Evolutionary conservation across 2,888 invertebrate genomes (phyloP), one percentile per base, ranked within the genome.

Genomic region (Drosophila paranaensis): DNA sequence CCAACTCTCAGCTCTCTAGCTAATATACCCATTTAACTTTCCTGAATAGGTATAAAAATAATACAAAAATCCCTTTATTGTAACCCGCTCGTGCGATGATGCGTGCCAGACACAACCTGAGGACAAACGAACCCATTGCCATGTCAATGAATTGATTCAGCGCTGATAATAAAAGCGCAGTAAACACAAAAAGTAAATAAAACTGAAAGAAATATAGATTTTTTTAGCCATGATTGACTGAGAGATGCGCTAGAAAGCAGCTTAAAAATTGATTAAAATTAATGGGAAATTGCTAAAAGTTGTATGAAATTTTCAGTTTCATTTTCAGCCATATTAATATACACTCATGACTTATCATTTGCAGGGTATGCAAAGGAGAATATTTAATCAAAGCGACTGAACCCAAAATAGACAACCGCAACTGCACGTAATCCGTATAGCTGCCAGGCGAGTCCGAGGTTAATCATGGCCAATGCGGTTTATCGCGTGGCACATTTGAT

Each of bases 401-500:
- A 54, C 10, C 51, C 37, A 65, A 65, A 60, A 39, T 56, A 40
- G 53, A 53, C 13, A 63, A 56, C 60, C 64, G 55, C 60, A 61
- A 63, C 20, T 43, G 57, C 46, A 46, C 61, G 54, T 30, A 58
- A 46, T 51, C 42, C 20, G 53, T 11, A 40, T 60, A 20, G 13
- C 58, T 42, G 46, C 8, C 50, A 68, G 25, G n/a, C 25, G 33
- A 45, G 30, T 33, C 13, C 20, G 14, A 0, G 14, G 16, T 56
- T 60, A 37, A 45, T 53, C 48, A 62, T 33, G 20, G 48, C 25
- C 50, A 62, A 10, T 48, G 50, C 25, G 56, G 65, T 48, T 63
- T 39, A 42, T 40, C 20, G 27, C 20, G 27, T 71, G 43, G 72
- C 63, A 76, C 65, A 57, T 73, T 81, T 81, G 77, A 81, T 81